Evolutionary conservation across 2,888 invertebrate genomes (phyloP), one percentile per base, ranked within the genome.

Genomic region (Hirtodrosophila histrioides): DNA sequence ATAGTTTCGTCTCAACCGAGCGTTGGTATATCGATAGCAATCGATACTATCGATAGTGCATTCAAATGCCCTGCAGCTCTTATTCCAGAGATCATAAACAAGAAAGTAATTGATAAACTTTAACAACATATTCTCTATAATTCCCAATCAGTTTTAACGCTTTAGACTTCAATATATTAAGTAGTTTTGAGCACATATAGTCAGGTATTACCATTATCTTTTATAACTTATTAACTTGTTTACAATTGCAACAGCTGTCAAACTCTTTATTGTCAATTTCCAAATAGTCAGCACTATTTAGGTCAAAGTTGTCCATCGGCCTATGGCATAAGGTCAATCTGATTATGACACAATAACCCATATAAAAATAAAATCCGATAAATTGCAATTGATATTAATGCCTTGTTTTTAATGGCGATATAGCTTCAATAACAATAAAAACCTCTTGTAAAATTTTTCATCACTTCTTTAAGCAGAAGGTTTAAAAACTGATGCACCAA

Each of bases 401-500:
- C 10, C 69, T 63, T 44, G 69, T 46, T 57, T 62, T 49, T 53
- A 62, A 69, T 68, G 41, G 44, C 35, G 36, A 66, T 43, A 50
- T 17, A 17, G 24, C 17, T 17, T 31, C 17, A 57, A 61, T 36
- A 51, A 70, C 27, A 27, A 27, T 17, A 64, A 56, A 37, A 43
- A 57, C 31, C 40, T 40, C 67, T 69, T 78, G 76, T 75, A 12
- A 12, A 7, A n/a, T 23, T 36, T 37, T n/a, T n/a, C 5, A 44
- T 40, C 57, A 49, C 60, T 53, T 48, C 57, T 55, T 46, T 17
- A 17, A 17, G 17, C 2, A 17, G 46, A 57, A 61, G 64, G 61
- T 78, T 73, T 69, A 50, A 62, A 54, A 61, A 49, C 27, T 45
- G 69, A 58, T 69, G 72, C 76, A 60, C 61, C 75, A 85, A 65